Evolutionary conservation across 1,140 invertebrate genomes (phyloP).

Genomic region (Eupeodes corollae): DNA sequence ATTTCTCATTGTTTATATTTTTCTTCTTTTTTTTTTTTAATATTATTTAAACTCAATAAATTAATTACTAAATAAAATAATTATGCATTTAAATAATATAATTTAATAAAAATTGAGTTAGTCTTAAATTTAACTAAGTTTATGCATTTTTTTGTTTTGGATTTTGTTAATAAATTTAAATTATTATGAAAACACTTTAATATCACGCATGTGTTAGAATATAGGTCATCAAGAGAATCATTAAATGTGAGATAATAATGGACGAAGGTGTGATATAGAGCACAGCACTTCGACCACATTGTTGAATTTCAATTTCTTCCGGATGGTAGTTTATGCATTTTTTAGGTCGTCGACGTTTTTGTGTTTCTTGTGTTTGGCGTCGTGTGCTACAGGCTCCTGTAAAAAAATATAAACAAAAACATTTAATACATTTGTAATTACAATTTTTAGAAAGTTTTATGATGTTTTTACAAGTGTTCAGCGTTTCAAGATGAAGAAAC

Average conservation of each 20-base stretch:
- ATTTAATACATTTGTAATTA: too few species aligned
- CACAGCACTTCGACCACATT: constrained; percentile 46
- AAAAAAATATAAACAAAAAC: not conserved
- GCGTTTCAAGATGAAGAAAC: too few species aligned
- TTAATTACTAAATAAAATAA: too few species aligned
- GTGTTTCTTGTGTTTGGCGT: constrained; percentile 41
- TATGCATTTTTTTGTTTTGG: not conserved
- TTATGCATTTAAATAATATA: not conserved
- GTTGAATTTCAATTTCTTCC: constrained; percentile 66
- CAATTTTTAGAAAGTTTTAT: too few species aligned
- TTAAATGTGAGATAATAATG: constrained; percentile 21
- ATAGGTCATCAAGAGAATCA: constrained; percentile 30
- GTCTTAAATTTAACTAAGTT: not conserved
- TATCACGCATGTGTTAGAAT: constrained; percentile 35
- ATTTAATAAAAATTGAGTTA: not conserved
- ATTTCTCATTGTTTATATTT: not conserved
- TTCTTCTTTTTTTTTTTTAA: not conserved
- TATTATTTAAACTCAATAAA: not conserved
- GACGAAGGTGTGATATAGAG: constrained; percentile 19
- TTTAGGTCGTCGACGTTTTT: constrained; percentile 55
- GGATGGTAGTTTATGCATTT: constrained; percentile 83
- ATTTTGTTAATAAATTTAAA: not conserved
- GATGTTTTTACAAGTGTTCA: too few species aligned
- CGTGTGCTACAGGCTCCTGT: constrained; percentile 41
- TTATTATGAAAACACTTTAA: constrained; percentile 5